Evolutionary conservation across 2,888 invertebrate species (phyloP).

Genomic region (Protophormia terraenovae): DNA sequence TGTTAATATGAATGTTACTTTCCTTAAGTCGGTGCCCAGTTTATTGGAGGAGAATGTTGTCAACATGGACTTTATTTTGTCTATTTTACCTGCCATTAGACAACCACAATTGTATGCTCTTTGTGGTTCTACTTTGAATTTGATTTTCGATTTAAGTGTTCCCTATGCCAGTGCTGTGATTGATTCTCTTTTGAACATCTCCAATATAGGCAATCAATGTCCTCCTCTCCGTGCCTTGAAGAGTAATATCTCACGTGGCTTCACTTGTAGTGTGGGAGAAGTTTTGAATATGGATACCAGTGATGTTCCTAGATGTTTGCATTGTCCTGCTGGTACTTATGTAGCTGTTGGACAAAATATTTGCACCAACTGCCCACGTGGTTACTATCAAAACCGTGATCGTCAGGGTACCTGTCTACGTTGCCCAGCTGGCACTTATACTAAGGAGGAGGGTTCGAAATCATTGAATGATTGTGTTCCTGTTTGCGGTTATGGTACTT

Average conservation of each 20-base stretch:
- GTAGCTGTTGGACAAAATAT: conserved; percentile 94
- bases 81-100: conserved; percentile 92
- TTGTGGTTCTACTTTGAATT: conserved; percentile 95
- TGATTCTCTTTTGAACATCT: conserved; percentile 93
- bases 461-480: conserved; percentile 93
- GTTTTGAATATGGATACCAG: conserved; percentile 96
- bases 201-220: conserved; percentile 95
- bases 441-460: conserved; percentile 94
- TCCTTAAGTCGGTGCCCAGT: conserved; percentile 90
- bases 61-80: conserved; percentile 93
- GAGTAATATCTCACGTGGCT: conserved; percentile 92
- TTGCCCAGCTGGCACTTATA: conserved; percentile 96
- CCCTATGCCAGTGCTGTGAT: conserved; percentile 95
- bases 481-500: conserved; percentile 97
- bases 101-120: conserved; percentile 96
- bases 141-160: conserved; percentile 96
- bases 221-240: conserved; percentile 93
- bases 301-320: conserved; percentile 95
- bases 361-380: conserved; percentile 95
- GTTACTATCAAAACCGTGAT: conserved; percentile 96
- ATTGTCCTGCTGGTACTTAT: conserved; percentile 98
- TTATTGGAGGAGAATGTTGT: conserved; percentile 93
- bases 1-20: conserved; percentile 96
- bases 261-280: conserved; percentile 96
- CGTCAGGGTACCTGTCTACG: conserved; percentile 94